These are phyloP conservation scores for Listrodromus nycthemerus DNA, from an alignment of 2,888 invertebrate genomes.

Conservation along the genomic window DNA sequence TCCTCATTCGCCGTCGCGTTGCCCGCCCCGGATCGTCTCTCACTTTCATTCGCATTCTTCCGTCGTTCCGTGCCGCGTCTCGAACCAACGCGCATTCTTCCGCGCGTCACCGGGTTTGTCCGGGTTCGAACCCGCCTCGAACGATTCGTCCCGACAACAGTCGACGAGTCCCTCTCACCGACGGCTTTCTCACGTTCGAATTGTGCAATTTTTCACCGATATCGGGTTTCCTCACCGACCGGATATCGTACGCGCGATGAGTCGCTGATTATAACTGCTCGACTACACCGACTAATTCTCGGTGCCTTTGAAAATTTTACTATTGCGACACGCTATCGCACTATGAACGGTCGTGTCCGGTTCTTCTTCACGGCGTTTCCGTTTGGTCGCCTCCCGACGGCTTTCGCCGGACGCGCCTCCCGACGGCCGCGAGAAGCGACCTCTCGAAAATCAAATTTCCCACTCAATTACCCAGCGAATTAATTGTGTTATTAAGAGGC, in stretches of 20 bases:
- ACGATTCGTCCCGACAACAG: not conserved
- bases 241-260: slow-evolving; percentile 46
- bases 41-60: slow-evolving; percentile 29
- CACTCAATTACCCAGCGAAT: slow-evolving; percentile 54
- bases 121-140: not conserved
- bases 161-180: not conserved
- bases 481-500: slow-evolving; percentile 63
- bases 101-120: not conserved
- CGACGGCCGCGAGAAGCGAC: not conserved
- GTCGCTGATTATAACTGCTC: slow-evolving; percentile 54
- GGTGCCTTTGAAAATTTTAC: slow-evolving; percentile 51
- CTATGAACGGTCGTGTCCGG: slow-evolving; percentile 31
- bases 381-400: slow-evolving; percentile 9
- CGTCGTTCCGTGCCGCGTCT: not conserved
- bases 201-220: slow-evolving; percentile 33
- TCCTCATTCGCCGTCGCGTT: not conserved
- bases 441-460: slow-evolving; percentile 28
- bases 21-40: not conserved
- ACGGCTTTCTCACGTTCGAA: slow-evolving; percentile 30
- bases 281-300: slow-evolving; percentile 61
- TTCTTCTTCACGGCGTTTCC: slow-evolving; percentile 45
- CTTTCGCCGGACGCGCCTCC: slow-evolving; percentile 55
- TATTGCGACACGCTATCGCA: slow-evolving; percentile 41
- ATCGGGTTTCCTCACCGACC: slow-evolving; percentile 47
- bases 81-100: slow-evolving; percentile 2